Evolutionary conservation across 2,888 invertebrate genomes (phyloP).

Genomic region (Epinotia demarniana): DNA sequence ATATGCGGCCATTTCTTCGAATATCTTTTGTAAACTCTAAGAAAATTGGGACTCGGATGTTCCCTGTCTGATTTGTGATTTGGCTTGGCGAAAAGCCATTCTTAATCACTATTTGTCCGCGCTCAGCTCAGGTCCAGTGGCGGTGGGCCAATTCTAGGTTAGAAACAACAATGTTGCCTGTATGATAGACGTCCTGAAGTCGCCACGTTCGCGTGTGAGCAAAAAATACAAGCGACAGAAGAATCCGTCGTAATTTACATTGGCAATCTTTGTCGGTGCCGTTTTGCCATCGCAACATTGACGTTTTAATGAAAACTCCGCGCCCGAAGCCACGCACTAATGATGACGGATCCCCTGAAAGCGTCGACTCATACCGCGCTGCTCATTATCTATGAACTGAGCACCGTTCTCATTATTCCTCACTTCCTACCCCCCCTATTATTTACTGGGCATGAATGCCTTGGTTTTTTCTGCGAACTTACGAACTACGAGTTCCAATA

Average conservation of each 20-base stretch:
- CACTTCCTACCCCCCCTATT: slow-evolving; percentile 65
- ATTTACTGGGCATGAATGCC: slow-evolving; percentile 58
- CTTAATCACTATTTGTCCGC: slow-evolving; percentile 53
- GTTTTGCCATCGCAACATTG: slow-evolving; percentile 73
- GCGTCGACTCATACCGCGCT: slow-evolving; percentile 66
- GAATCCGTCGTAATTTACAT: slow-evolving; percentile 59
- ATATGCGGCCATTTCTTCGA: not conserved
- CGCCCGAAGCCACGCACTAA: slow-evolving; percentile 75
- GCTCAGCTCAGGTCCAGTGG: slow-evolving; percentile 51
- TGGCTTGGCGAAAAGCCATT: slow-evolving; percentile 55
- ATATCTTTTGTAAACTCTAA: not conserved
- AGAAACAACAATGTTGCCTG: not conserved
- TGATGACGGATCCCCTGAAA: slow-evolving; percentile 80
- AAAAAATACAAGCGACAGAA: slow-evolving; percentile 39
- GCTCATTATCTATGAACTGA: slow-evolving; percentile 77
- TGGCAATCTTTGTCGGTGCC: slow-evolving; percentile 53
- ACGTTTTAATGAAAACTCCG: slow-evolving; percentile 77
- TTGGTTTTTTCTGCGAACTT: slow-evolving; percentile 42
- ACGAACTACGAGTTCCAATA: too few relatives aligned
- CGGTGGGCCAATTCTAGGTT: slow-evolving; percentile 49
- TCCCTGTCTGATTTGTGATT: slow-evolving; percentile 47
- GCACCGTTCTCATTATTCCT: slow-evolving; percentile 67
- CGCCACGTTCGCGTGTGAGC: not conserved
- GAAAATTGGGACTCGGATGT: not conserved
- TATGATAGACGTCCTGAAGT: not conserved